Evolutionary conservation across 2,888 invertebrate species (phyloP).

Genomic region (Aspidiotus destructor): DNA sequence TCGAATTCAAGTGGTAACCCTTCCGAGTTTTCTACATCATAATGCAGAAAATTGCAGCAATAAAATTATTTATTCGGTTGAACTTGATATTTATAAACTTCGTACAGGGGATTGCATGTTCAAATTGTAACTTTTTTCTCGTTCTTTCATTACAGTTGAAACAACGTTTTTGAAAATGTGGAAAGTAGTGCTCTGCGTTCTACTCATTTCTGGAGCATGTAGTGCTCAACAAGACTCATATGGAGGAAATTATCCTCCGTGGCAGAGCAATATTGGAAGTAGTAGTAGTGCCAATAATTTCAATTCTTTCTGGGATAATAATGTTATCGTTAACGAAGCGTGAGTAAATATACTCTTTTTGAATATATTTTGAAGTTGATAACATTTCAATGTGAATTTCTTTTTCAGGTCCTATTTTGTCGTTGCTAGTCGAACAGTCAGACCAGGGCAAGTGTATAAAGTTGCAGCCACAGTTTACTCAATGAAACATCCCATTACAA

Average conservation of each 20-base stretch:
- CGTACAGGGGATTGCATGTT: too few relatives aligned
- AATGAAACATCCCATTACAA: conserved; percentile 67
- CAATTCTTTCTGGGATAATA: conserved; percentile 41
- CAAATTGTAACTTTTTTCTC: too few relatives aligned
- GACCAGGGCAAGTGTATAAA: conserved; percentile 83
- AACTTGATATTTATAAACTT: too few relatives aligned
- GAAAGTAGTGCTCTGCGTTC: not conserved
- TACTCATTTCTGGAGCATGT: not conserved
- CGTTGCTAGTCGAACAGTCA: conserved; percentile 79
- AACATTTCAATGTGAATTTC: not conserved
- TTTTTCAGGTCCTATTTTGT: conserved; percentile 73
- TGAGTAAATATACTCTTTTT: conserved; percentile 42
- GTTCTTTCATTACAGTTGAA: too few relatives aligned
- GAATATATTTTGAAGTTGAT: not conserved
- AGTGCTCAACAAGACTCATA: not conserved
- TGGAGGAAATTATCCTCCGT: not conserved
- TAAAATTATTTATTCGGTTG: too few relatives aligned
- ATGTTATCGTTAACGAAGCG: conserved; percentile 50
- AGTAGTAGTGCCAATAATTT: not conserved
- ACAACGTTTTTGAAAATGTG: conserved; percentile 1
- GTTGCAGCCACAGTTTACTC: conserved; percentile 75
- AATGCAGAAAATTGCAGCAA: too few relatives aligned
- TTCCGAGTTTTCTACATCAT: too few relatives aligned
- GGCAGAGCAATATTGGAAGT: not conserved
- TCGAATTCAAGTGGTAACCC: too few relatives aligned